Base-by-base conservation (phyloP, 2,888 invertebrate species). In the Pseudococcus longispinus region DNA sequence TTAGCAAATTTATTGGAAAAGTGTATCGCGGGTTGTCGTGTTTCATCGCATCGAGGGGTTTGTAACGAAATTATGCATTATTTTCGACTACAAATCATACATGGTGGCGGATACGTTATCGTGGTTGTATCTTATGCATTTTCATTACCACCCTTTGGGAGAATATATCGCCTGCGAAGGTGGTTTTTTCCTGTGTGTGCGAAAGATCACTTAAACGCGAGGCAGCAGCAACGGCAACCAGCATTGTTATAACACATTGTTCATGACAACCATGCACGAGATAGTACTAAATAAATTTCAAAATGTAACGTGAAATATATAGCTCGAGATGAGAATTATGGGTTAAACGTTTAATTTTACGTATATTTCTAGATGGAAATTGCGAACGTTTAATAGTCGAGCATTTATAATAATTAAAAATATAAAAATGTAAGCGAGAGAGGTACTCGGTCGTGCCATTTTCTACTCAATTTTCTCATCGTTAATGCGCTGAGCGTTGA, bases 391-490 rank as follows among this genome's bases (percentile, higher is more conserved):
- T 29, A 32, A 70, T 70, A 70, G 70, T 29, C 18, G 70, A 70
- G 29, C 70, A 70, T 70, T 70, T 70, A 70, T 70, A 70, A 70
- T 70, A 29, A 70, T 70, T 70, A 70, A 32, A 70, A 70, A 29
- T 70, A 29, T 70, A 70, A 70, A 70, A 70, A 70, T 70, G 4
- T 37, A 37, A 29, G 18, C 18, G 11, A 20, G 6, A 20, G 23
- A 70, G 18, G 29, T 18, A 70, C 9, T 26, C 37, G 8, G 37
- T 70, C 29, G 70, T 60, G 15, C 60, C 60, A 60, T 29, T 70
- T 70, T 70, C 18, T 70, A 18, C 70, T 70, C 70, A 70, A 70
- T 70, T 70, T 70, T 70, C 70, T 29, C 70, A 70, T 70, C 70
- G 70, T 70, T 70, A 70, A 70, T 70, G 70, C 29, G 2, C 29